Percentiles rank a stretch among this genome's conserved stretches.
Conservation (phyloP, 1,140 invertebrate species). For the Tetramorium parvispinum region DNA sequence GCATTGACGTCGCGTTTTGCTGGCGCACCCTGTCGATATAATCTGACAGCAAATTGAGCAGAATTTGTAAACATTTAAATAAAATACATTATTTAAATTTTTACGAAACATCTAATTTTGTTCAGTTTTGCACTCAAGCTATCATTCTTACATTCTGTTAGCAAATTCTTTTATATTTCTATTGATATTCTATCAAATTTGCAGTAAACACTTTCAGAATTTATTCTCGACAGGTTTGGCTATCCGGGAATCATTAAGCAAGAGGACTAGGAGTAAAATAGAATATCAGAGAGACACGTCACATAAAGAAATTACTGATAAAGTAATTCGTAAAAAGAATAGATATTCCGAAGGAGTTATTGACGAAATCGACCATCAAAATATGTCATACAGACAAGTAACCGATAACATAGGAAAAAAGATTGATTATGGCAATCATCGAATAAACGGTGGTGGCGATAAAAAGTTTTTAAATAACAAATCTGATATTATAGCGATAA, state of each 20-base stretch:
- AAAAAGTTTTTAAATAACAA: not conserved
- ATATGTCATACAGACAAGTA: not conserved
- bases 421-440: not conserved
- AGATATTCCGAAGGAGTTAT: not conserved
- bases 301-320: not conserved
- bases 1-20: no score
- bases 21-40: no score
- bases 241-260: not conserved
- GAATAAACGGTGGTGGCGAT: not conserved
- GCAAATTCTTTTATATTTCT: no score
- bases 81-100: no score
- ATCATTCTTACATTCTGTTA: no score
- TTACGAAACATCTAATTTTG: no score
- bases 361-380: not conserved
- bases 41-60: no score
- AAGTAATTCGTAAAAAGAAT: constrained; percentile 3
- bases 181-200: no score
- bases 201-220: no score
- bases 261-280: not conserved
- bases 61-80: no score
- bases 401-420: not conserved
- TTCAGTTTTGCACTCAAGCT: no score
- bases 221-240: no score
- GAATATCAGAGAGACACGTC: not conserved
- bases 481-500: not conserved